phyloP scores from a whole-genome alignment of 1,140 invertebrate species.

The Drosophila kanapiae region DNA sequence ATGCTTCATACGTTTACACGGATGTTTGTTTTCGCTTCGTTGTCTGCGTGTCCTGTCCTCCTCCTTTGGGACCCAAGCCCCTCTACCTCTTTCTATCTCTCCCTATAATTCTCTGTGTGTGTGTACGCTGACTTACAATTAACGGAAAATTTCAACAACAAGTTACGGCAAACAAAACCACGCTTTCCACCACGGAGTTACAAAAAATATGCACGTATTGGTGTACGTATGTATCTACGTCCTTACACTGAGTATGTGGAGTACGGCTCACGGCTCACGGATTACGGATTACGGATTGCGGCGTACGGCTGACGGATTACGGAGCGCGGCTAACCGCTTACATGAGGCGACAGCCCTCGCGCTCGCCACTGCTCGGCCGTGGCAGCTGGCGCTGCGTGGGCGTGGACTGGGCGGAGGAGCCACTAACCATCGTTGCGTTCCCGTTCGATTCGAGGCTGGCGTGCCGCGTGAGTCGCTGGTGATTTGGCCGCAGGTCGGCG shows the following conservation, averaged over 20 bases:
- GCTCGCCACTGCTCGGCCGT: conserved; percentile 53
- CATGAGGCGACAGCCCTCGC: conserved; percentile 65
- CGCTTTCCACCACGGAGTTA: conserved; percentile 33
- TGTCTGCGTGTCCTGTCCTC: conserved; percentile 30
- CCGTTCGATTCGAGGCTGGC: conserved; percentile 69
- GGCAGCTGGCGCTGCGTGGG: conserved; percentile 56
- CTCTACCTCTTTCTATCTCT: background rate
- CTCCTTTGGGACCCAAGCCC: background rate
- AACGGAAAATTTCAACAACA: conserved; percentile 66
- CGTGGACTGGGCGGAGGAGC: conserved; percentile 58
- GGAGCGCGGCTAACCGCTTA: conserved; percentile 37
- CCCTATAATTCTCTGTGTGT: conserved; percentile 18
- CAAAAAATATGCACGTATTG: conserved; percentile 37
- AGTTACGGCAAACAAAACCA: conserved; percentile 45
- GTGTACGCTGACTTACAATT: conserved; percentile 45
- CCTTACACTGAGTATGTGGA: conserved; percentile 64
- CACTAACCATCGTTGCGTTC: conserved; percentile 18
- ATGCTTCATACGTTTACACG: conserved; percentile 60
- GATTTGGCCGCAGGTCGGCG: conserved; percentile 41
- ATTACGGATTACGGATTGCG: background rate
- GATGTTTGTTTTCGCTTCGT: conserved; percentile 63
- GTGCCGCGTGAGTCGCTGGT: conserved; percentile 69
- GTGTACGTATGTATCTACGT: conserved; percentile 52
- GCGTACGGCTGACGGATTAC: background rate
- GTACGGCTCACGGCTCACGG: conserved; percentile 6